Conservation (phyloP, 2,113 vertebrate species). For the Rhegmatorhina hoffmannsi region DNA sequence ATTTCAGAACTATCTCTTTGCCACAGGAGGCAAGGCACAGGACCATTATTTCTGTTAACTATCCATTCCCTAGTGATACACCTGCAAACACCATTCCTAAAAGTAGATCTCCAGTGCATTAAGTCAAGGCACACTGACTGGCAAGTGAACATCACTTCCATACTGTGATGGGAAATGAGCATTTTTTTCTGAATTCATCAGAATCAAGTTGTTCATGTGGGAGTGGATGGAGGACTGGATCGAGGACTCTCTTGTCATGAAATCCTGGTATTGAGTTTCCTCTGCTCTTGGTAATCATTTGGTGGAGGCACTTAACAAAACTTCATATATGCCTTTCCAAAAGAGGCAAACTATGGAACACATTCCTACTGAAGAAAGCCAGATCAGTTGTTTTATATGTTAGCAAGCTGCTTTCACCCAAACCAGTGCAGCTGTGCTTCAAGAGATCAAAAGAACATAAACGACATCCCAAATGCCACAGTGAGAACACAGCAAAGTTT, state of each 20-base stretch:
- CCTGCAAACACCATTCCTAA: neutral
- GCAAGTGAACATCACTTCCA: neutral
- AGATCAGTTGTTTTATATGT: slow-evolving; percentile 14
- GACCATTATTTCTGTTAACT: neutral
- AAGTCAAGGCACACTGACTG: neutral
- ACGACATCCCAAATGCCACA: neutral
- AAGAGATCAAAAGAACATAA: slow-evolving; percentile 35
- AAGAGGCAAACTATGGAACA: slow-evolving; percentile 24
- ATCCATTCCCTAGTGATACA: neutral
- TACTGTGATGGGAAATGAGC: neutral
- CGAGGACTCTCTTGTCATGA: neutral
- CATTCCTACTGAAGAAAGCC: slow-evolving; percentile 6
- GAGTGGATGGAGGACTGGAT: neutral
- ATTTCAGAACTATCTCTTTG: neutral
- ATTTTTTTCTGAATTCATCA: neutral
- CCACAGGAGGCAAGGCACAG: neutral
- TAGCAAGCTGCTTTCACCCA: slow-evolving; percentile 26
- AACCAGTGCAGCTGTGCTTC: neutral
- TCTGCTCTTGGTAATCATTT: neutral
- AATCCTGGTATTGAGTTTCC: neutral
- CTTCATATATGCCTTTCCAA: neutral
- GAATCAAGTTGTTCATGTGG: neutral
- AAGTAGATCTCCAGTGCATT: neutral
- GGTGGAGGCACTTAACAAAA: neutral
- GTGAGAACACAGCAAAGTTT: neutral